A percentile compares a stretch with the other conserved stretches of the same genome.
These are phyloP conservation scores for Drosophila dunni DNA, from an alignment of 1,140 invertebrate species.

Conservation along the genomic window DNA sequence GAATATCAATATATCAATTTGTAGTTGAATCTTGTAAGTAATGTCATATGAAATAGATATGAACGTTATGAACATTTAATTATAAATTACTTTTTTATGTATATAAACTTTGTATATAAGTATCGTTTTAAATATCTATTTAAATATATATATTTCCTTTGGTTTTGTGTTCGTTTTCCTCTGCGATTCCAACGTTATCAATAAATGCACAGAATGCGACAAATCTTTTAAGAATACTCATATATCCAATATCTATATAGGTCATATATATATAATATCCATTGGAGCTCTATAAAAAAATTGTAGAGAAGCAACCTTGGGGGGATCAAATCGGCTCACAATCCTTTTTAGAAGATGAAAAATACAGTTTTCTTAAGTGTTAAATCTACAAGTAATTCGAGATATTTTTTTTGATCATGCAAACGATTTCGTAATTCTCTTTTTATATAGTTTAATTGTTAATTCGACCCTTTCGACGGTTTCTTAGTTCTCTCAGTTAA, in stretches of 20 bases:
- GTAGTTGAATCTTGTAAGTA: constrained; percentile 33
- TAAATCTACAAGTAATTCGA: background rate
- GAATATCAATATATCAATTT: constrained; percentile 74
- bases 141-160: constrained; percentile 20
- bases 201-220: constrained; percentile 79
- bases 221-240: constrained; percentile 42
- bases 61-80: constrained; percentile 49
- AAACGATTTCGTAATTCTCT: constrained; percentile 7
- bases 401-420: constrained; percentile 14
- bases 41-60: constrained; percentile 42
- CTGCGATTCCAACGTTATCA: constrained; percentile 47
- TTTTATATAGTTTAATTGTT: constrained; percentile 13
- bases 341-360: constrained; percentile 12
- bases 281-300: constrained; percentile 45
- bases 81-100: constrained; percentile 51
- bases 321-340: constrained; percentile 14
- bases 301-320: background rate
- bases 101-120: constrained; percentile 75
- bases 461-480: background rate
- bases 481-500: constrained; percentile 3
- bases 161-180: constrained; percentile 9
- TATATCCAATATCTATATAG: constrained; percentile 8
- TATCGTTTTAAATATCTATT: constrained; percentile 14
- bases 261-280: constrained; percentile 4
- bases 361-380: constrained; percentile 18